Evolutionary conservation across 2,888 invertebrate species (phyloP), one percentile per base, ranked within the genome.

Genomic region (Nebria salina): DNA sequence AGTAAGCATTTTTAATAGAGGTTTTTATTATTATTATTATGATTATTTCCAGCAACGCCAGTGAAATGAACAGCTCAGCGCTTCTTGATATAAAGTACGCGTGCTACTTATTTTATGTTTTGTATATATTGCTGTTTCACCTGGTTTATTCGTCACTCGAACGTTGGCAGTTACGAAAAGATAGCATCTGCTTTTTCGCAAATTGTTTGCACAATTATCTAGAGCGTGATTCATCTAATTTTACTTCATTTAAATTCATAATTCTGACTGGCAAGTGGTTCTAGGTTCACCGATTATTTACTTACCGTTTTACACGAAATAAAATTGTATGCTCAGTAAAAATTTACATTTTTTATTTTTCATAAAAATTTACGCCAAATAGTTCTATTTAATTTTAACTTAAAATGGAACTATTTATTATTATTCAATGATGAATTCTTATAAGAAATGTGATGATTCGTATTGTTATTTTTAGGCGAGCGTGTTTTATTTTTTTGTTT

Each of bases 1-100:
- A 80, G 80, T 80, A 80, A 80, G 79, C 75, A 80, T 80, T 80
- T 75, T 75, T 75, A 75, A 70, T 11, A 34, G 64, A 43, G 75
- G 41, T 75, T 65, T 78, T 20, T 20, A 20, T 20, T 25, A 34
- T 70, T 80, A 70, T 68, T 73, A 41, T 43, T 73, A 13, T 73
- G 1, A 41, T 68, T 11, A 54, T 54, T 54, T 54, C 54, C 54
- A 54, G 54, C 25, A 75, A 25, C 65, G 15, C 41, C 41, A 75
- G 75, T 75, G 80, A 75, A 80, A 75, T 80, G 75, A 78, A 80
- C 25, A 26, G 70, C 25, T 78, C 78, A 78, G 74, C 78, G 65
- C 72, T 72, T 77, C 77, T 42, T 54, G 54, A 66, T 65, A 72
- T 42, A 43, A 65, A 34, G 20, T 65, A 73, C 68, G 65, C 73